Percentiles rank a stretch among this genome's conserved stretches.
Conservation (phyloP, 2,888 invertebrate genomes). For the Apodemia mormo region DNA sequence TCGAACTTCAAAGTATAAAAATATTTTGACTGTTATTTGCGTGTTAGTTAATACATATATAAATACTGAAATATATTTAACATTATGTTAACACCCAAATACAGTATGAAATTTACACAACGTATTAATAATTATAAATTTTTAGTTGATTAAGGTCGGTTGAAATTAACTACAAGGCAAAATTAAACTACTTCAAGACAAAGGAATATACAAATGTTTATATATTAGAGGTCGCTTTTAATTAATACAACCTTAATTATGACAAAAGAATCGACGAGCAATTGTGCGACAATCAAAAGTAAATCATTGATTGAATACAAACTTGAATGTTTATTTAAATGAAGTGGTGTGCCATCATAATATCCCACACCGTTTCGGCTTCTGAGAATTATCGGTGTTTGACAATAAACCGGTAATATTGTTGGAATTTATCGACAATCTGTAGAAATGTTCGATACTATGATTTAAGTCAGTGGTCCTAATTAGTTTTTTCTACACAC, state of each 20-base stretch:
- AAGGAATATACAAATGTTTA: not conserved
- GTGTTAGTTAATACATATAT: no score
- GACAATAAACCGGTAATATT: not conserved
- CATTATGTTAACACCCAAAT: no score
- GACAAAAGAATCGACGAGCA: not conserved
- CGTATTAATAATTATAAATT: no score
- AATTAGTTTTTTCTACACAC: no score
- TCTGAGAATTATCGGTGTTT: constrained; percentile 4
- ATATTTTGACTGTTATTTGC: no score
- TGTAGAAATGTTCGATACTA: not conserved
- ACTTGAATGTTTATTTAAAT: not conserved
- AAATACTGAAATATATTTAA: no score
- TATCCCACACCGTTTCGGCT: not conserved
- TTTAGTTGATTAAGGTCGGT: no score
- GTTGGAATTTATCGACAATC: not conserved
- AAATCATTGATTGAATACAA: not conserved
- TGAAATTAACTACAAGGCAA: no score
- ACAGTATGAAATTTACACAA: no score
- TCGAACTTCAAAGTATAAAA: no score
- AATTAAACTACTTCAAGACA: not conserved
- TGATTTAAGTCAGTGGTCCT: no score
- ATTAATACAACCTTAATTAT: constrained; percentile 1
- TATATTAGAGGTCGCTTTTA: constrained; percentile 1
- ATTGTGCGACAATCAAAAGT: not conserved
- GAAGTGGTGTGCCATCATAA: not conserved